phyloP scores from a whole-genome alignment of 1,140 invertebrate species.

The Epicauta chinensis region DNA sequence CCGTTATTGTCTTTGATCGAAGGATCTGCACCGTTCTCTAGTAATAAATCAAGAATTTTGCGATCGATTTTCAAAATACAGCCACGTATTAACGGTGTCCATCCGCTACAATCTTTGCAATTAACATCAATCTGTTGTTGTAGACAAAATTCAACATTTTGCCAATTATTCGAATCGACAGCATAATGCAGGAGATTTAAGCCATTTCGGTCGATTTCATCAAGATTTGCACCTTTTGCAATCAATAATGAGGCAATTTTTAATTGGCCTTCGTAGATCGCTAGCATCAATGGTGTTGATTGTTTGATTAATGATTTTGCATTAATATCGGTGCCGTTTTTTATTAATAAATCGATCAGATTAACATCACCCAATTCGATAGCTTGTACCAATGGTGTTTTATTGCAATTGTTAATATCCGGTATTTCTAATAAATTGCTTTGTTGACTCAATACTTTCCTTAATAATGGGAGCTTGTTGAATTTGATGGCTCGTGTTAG shows the following conservation, averaged over 20 bases:
- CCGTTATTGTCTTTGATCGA: slow-evolving; percentile 30
- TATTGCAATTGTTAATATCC: slow-evolving; percentile 27
- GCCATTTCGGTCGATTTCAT: slow-evolving; percentile 38
- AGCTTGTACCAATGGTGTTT: slow-evolving; percentile 33
- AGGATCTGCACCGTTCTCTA: slow-evolving; percentile 30
- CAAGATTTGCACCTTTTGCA: slow-evolving; percentile 43
- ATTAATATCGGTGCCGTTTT: slow-evolving; percentile 33
- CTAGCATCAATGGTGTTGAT: slow-evolving; percentile 34
- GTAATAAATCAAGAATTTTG: slow-evolving; percentile 28
- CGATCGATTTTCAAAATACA: slow-evolving; percentile 36
- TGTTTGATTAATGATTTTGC: slow-evolving; percentile 15
- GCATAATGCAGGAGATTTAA: slow-evolving; percentile 48
- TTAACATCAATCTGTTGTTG: slow-evolving; percentile 41
- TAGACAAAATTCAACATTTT: slow-evolving; percentile 42
- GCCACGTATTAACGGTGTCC: slow-evolving; percentile 49
- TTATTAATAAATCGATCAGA: slow-evolving; percentile 29
- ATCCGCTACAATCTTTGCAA: slow-evolving; percentile 44
- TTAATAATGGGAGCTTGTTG: slow-evolving; percentile 25
- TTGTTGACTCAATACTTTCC: slow-evolving; percentile 27
- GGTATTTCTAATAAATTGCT: slow-evolving; percentile 26
- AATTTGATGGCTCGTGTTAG: slow-evolving; percentile 29
- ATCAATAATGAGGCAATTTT: slow-evolving; percentile 39
- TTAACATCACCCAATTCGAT: slow-evolving; percentile 25
- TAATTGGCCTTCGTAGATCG: slow-evolving; percentile 29
- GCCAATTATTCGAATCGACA: slow-evolving; percentile 44